Evolutionary conservation across 2,113 vertebrate genomes (phyloP).

Genomic region (Ailurus styani): DNA sequence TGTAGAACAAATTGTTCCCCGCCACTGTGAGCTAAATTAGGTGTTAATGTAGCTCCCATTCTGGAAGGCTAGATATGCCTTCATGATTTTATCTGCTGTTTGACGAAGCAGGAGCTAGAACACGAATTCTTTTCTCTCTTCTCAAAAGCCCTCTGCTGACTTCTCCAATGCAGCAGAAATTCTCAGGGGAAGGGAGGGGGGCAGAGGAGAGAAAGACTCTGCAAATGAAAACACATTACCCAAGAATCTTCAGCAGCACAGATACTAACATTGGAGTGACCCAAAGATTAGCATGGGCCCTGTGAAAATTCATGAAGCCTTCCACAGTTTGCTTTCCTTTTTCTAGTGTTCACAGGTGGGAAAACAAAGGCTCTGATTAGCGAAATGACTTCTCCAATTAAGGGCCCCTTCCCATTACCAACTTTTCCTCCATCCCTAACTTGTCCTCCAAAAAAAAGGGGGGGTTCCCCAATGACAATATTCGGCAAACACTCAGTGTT

Average conservation of each 20-base stretch:
- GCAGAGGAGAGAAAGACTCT: neutral
- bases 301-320: neutral
- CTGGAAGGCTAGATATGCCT: neutral
- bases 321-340: neutral
- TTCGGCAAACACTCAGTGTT: neutral
- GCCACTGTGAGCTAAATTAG: neutral
- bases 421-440: neutral
- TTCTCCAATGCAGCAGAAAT: neutral
- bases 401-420: neutral
- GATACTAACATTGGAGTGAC: neutral
- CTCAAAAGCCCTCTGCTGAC: neutral
- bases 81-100: neutral
- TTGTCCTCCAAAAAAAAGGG: neutral
- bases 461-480: neutral
- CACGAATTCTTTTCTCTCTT: slow-evolving; percentile 5
- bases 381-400: neutral
- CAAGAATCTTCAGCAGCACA: neutral
- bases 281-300: neutral
- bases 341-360: neutral
- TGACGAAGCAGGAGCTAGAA: neutral
- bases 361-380: neutral
- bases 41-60: neutral
- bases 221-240: neutral
- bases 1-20: neutral
- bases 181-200: neutral